Evolutionary conservation across 2,888 invertebrate species (phyloP).

Genomic region (Elmis aenea): DNA sequence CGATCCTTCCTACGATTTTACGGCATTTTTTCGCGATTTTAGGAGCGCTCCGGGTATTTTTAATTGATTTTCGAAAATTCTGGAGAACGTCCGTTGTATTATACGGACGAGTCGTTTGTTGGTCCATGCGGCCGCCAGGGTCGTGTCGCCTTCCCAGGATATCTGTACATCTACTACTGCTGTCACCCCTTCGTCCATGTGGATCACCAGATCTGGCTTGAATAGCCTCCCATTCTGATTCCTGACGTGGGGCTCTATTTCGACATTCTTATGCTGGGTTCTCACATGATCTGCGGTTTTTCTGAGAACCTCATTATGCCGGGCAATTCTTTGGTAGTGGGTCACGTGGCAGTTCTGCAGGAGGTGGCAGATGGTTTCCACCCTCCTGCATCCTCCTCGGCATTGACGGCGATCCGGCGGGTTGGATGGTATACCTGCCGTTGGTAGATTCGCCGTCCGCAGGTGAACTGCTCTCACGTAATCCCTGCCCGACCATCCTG

Average conservation of each 20-base stretch:
- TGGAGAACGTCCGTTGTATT: too few species aligned
- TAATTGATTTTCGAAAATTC: too few species aligned
- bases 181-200: slow-evolving; percentile 5
- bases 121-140: too few species aligned
- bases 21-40: too few species aligned
- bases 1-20: too few species aligned
- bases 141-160: slow-evolving; percentile 23
- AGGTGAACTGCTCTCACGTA: slow-evolving; percentile 15
- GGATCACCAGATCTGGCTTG: slow-evolving; percentile 25
- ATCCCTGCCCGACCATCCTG: slow-evolving; percentile 16
- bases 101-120: too few species aligned
- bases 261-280: slow-evolving; percentile 6
- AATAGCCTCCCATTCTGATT: slow-evolving; percentile 21
- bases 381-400: slow-evolving; percentile 10
- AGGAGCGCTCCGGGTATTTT: too few species aligned
- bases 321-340: slow-evolving; percentile 13
- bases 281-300: slow-evolving; percentile 18
- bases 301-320: slow-evolving; percentile 22
- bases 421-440: slow-evolving; percentile 10
- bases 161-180: slow-evolving; percentile 17
- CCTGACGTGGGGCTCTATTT: slow-evolving; percentile 25
- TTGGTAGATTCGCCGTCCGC: slow-evolving; percentile 12
- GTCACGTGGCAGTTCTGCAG: slow-evolving; percentile 14
- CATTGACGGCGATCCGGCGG: slow-evolving; percentile 7
- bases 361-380: slow-evolving; percentile 16